Conservation (phyloP, 2,797 vertebrate genomes). For the Mycteria americana region DNA sequence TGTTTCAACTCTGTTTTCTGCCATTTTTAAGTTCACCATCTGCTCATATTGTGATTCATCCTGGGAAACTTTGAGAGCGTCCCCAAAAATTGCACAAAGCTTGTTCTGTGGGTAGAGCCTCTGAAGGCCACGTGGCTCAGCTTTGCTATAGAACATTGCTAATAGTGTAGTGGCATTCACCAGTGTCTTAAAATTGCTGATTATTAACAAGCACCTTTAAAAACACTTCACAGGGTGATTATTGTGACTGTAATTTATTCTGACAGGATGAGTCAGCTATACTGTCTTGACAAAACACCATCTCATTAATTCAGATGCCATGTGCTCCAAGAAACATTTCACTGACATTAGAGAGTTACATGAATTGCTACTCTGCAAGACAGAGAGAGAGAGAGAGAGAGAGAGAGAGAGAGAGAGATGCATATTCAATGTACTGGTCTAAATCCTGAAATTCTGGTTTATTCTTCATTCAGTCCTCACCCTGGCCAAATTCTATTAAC, state of each 20-base stretch:
- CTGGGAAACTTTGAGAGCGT: neutral
- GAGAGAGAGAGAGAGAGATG: neutral
- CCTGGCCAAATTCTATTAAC: neutral
- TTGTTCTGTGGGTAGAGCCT: neutral
- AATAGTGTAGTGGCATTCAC: neutral
- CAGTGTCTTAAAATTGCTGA: constrained; percentile 1
- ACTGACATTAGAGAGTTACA: neutral
- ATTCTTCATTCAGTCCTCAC: neutral
- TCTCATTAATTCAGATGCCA: neutral
- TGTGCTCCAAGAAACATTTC: neutral
- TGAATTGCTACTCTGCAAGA: neutral
- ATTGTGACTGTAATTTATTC: neutral
- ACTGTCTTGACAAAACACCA: neutral
- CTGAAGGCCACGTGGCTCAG: constrained; percentile 10
- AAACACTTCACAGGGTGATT: neutral
- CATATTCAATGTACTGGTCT: neutral
- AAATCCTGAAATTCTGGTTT: neutral
- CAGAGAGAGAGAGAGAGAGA: neutral
- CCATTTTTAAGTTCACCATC: neutral
- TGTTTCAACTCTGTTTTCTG: neutral
- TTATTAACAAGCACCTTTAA: constrained; percentile 38
- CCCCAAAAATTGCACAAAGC: neutral
- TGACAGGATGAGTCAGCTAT: neutral
- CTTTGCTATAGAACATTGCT: neutral
- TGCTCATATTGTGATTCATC: neutral